These are phyloP conservation scores for Galendromus occidentalis DNA, from an alignment of 1,140 invertebrate species.

Conservation along the genomic window DNA sequence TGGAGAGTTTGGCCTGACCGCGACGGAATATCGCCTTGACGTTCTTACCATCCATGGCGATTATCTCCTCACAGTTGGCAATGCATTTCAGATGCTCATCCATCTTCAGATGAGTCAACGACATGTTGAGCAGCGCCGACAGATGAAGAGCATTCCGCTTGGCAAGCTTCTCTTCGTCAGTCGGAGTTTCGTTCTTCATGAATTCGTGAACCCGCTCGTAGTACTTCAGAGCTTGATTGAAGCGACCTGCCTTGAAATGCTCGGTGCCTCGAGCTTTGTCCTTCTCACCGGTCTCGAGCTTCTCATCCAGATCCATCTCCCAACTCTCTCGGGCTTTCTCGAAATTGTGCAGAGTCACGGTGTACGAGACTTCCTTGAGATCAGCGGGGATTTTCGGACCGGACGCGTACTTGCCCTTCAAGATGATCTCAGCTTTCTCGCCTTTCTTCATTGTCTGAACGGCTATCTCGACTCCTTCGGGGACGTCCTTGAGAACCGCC, in stretches of 20 bases:
- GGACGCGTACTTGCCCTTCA: conserved; percentile 63
- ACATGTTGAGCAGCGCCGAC: conserved; percentile 57
- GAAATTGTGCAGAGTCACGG: conserved; percentile 35
- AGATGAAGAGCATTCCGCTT: conserved; percentile 43
- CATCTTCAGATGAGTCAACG: conserved; percentile 63
- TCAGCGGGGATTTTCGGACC: conserved; percentile 51
- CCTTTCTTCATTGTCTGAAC: conserved; percentile 57
- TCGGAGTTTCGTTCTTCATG: conserved; percentile 21
- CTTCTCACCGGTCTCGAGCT: conserved; percentile 54
- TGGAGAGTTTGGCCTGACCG: conserved; percentile 49
- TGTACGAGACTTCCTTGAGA: conserved; percentile 43
- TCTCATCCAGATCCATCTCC: conserved; percentile 53
- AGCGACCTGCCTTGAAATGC: conserved; percentile 55
- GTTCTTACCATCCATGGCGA: conserved; percentile 53
- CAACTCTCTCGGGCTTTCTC: conserved; percentile 47
- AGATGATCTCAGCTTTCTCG: conserved; percentile 52
- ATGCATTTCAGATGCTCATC: conserved; percentile 50
- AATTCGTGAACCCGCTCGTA: conserved; percentile 46
- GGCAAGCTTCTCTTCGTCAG: conserved; percentile 29
- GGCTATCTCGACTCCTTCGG: conserved; percentile 63
- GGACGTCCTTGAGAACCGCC: conserved; percentile 47
- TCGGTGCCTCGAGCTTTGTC: conserved; percentile 76
- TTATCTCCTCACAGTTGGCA: conserved; percentile 43
- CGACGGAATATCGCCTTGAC: conserved; percentile 75
- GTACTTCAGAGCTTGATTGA: conserved; percentile 58